A percentile compares a stretch with the other conserved stretches of the same genome.
These are phyloP conservation scores for Scolopax rusticola DNA, from an alignment of 2,797 vertebrate species.

Conservation along the genomic window DNA sequence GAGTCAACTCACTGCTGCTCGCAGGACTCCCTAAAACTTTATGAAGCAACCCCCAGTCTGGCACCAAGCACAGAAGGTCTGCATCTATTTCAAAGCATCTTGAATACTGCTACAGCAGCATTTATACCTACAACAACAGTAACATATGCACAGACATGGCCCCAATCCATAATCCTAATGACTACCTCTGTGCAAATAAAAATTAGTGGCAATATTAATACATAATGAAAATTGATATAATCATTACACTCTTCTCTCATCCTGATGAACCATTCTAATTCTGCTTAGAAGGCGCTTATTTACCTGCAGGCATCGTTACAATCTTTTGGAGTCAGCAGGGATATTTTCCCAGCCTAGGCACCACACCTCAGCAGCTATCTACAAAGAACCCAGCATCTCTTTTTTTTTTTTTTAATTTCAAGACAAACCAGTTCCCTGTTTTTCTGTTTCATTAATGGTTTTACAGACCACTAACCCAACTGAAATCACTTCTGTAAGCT, in stretches of 20 bases:
- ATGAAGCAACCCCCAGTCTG: background rate
- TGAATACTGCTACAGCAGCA: background rate
- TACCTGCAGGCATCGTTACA: background rate
- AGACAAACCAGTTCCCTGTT: background rate
- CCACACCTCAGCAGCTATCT: background rate
- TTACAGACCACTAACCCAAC: rapidly evolving
- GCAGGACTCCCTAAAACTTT: background rate
- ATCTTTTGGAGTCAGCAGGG: background rate
- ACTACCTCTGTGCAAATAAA: background rate
- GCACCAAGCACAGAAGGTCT: background rate
- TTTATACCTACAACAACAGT: background rate
- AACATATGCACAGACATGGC: background rate
- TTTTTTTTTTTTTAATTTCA: background rate
- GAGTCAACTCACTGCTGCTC: background rate
- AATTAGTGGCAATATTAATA: background rate
- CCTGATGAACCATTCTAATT: background rate
- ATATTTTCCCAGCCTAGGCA: background rate
- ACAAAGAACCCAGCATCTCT: background rate
- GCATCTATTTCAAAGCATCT: background rate
- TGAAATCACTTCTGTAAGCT: background rate
- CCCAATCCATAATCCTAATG: background rate
- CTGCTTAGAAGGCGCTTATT: background rate
- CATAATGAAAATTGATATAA: background rate
- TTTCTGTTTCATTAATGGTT: background rate
- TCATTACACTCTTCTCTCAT: background rate